Conservation (phyloP, 2,113 vertebrate genomes). For the Pardalotus punctatus region DNA sequence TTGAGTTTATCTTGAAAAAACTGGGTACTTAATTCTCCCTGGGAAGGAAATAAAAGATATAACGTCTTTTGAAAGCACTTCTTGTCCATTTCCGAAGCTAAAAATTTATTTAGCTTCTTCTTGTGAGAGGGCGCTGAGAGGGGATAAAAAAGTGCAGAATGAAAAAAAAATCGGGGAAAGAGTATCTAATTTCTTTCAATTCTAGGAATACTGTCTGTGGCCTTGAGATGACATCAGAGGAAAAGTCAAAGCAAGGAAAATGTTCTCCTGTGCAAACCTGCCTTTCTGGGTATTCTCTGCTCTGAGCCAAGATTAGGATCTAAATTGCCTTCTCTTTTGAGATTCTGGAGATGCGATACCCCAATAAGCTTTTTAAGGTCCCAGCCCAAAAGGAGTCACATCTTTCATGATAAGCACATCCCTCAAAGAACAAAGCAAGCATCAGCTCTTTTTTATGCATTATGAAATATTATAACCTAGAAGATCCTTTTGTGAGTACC, state of each 20-base stretch:
- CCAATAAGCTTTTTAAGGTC: background rate
- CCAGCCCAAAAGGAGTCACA: background rate
- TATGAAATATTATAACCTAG: background rate
- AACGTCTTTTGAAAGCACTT: background rate
- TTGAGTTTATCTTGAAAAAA: background rate
- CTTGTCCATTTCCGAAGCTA: background rate
- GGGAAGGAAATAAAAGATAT: background rate
- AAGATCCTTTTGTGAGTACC: background rate
- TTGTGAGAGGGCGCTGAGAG: background rate
- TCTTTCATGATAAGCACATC: background rate
- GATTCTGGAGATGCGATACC: background rate
- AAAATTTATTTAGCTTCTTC: background rate
- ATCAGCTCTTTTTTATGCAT: background rate
- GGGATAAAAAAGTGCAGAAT: background rate
- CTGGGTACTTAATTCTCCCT: background rate
- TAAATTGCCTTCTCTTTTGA: slow-evolving; percentile 19
- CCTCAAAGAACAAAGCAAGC: slow-evolving; percentile 15
- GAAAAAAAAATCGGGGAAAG: background rate
- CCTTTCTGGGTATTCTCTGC: background rate
- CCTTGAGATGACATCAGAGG: background rate
- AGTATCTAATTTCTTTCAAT: background rate
- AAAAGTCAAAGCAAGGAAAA: background rate
- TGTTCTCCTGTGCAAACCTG: background rate
- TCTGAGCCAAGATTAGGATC: background rate
- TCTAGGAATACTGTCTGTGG: background rate